These are phyloP conservation scores for Sebastes baramenuke DNA, from an alignment of 2,797 vertebrate genomes.

Conservation along the genomic window DNA sequence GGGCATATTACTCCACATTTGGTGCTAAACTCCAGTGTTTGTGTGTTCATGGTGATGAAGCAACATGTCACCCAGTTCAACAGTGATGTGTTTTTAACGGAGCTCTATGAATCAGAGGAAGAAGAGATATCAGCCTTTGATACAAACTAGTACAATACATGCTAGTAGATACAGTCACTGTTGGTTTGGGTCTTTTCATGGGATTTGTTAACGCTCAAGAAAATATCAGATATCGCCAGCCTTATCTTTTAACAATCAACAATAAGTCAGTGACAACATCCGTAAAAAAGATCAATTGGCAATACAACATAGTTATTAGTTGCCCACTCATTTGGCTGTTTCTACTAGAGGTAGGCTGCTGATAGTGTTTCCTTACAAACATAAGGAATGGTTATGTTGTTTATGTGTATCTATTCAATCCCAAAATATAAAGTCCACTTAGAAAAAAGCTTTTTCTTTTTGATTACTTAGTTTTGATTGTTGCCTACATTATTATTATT, in stretches of 20 bases:
- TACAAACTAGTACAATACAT: neutral
- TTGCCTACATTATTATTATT: neutral
- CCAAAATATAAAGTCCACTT: neutral
- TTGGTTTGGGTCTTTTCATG: neutral
- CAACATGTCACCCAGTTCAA: no score
- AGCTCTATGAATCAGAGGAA: neutral
- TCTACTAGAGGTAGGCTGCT: neutral
- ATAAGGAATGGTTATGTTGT: neutral
- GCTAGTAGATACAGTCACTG: neutral
- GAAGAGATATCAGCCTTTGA: accelerated
- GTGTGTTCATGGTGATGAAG: no score
- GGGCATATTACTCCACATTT: no score
- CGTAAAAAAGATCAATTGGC: neutral
- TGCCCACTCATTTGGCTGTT: neutral
- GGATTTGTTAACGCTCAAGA: neutral
- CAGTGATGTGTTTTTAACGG: neutral
- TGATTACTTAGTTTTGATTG: neutral
- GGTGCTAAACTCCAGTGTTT: no score
- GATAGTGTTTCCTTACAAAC: neutral
- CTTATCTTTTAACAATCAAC: neutral
- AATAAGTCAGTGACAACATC: neutral
- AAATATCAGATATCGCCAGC: neutral
- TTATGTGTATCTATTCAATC: neutral
- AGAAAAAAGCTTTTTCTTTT: neutral
- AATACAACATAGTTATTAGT: neutral